Percentiles rank a stretch among this genome's conserved stretches.
phyloP scores from a whole-genome alignment of 2,113 vertebrate genomes.

The Podiceps cristatus region DNA sequence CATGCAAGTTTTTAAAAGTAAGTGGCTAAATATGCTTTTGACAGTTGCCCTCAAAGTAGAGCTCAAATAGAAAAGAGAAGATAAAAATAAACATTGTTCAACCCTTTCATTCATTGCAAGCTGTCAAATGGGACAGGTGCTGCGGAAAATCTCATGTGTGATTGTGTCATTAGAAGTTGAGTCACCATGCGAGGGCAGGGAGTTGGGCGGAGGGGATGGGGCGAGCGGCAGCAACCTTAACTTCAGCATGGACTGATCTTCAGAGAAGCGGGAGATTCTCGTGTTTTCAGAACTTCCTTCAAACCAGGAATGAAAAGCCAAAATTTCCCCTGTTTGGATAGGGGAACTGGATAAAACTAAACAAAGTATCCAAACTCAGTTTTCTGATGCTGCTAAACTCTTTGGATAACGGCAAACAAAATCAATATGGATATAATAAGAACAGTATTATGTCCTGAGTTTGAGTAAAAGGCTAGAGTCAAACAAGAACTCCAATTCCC shows the following conservation, averaged over 20 bases:
- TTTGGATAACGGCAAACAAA: background rate
- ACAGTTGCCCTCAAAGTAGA: background rate
- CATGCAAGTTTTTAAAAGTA: background rate
- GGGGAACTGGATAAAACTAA: background rate
- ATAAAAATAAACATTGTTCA: constrained; percentile 51
- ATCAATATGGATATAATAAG: background rate
- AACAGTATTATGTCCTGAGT: background rate
- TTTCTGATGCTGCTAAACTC: background rate
- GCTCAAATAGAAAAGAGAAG: constrained; percentile 18
- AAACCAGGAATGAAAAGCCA: background rate
- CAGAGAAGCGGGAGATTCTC: background rate
- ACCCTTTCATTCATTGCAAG: background rate
- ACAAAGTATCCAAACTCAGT: background rate
- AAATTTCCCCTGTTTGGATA: background rate
- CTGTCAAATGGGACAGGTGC: constrained; percentile 47
- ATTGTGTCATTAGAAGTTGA: background rate
- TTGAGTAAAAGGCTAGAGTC: background rate
- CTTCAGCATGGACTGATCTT: background rate
- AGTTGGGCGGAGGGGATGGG: background rate
- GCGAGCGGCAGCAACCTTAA: background rate
- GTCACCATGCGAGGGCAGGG: background rate
- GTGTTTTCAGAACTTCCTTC: background rate
- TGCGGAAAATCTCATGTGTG: background rate
- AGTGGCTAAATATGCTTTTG: background rate
- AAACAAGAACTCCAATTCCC: background rate